phyloP scores from a whole-genome alignment of 2,888 invertebrate species.

The Acleris holmiana region DNA sequence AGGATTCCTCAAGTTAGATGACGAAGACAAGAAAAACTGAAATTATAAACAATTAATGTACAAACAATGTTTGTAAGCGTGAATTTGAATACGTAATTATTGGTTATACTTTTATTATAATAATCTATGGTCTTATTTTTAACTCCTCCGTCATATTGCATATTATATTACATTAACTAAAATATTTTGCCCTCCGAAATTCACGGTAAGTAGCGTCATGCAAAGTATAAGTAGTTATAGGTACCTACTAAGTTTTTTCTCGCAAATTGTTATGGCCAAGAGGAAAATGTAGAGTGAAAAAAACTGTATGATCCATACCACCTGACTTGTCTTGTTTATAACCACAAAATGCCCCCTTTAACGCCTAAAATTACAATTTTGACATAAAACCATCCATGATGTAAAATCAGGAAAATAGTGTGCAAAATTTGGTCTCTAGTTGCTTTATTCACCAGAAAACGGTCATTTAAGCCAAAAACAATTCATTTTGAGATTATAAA shows the following conservation, averaged over 20 bases:
- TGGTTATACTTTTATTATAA: no score
- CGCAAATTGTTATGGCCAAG: background rate
- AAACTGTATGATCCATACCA: background rate
- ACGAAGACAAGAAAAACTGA: background rate
- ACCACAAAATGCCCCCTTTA: no score
- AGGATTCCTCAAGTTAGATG: constrained; percentile 34
- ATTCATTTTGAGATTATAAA: no score
- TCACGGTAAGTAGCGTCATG: background rate
- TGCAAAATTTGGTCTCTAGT: no score
- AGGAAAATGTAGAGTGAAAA: background rate
- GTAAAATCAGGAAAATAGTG: no score
- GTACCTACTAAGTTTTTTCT: background rate
- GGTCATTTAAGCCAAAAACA: no score
- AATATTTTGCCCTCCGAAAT: background rate
- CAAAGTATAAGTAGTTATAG: background rate
- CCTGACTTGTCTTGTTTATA: no score
- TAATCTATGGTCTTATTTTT: no score
- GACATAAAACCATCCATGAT: no score
- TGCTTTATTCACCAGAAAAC: no score
- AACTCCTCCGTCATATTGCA: no score
- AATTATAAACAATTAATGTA: background rate
- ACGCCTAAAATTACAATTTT: no score
- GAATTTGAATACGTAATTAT: background rate
- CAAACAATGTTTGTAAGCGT: background rate
- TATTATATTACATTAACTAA: background rate